Percentiles rank a stretch among this genome's conserved stretches.
phyloP scores from a whole-genome alignment of 2,113 vertebrate genomes.

The Pogonocichla stellata region DNA sequence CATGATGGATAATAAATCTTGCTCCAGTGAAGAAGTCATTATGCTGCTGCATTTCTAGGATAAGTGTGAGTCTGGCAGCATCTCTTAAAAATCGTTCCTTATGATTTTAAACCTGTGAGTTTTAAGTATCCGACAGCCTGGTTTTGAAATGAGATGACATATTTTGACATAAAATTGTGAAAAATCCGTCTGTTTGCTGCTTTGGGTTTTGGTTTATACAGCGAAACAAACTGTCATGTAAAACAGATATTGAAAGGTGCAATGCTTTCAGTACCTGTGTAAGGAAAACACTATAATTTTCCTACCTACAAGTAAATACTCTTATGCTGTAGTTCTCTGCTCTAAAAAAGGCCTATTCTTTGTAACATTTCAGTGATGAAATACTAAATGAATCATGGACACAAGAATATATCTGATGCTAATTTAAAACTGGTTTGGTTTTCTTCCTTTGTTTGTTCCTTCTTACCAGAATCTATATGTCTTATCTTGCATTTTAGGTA shows the following conservation, averaged over 20 bases:
- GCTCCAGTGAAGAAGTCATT: neutral
- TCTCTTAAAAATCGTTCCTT: neutral
- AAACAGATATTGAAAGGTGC: slow-evolving; percentile 18
- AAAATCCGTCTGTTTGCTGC: slow-evolving; percentile 3
- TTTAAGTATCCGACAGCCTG: neutral
- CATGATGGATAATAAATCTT: neutral
- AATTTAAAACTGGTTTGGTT: neutral
- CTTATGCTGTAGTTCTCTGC: neutral
- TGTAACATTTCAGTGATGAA: neutral
- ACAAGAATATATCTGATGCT: neutral
- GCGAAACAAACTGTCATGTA: slow-evolving; percentile 37
- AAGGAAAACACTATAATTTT: neutral
- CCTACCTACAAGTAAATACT: neutral
- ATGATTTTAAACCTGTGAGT: neutral
- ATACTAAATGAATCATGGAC: neutral
- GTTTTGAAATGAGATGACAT: slow-evolving; percentile 39
- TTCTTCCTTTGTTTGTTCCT: neutral
- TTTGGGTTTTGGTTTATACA: slow-evolving; percentile 18
- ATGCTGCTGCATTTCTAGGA: neutral
- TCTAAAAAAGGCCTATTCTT: neutral
- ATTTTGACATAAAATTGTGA: slow-evolving; percentile 48
- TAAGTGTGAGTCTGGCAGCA: neutral
- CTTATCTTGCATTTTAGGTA: neutral
- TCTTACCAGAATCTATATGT: neutral
- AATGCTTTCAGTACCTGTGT: neutral